phyloP scores from a whole-genome alignment of 2,888 invertebrate genomes.

The Gibbula magus region DNA sequence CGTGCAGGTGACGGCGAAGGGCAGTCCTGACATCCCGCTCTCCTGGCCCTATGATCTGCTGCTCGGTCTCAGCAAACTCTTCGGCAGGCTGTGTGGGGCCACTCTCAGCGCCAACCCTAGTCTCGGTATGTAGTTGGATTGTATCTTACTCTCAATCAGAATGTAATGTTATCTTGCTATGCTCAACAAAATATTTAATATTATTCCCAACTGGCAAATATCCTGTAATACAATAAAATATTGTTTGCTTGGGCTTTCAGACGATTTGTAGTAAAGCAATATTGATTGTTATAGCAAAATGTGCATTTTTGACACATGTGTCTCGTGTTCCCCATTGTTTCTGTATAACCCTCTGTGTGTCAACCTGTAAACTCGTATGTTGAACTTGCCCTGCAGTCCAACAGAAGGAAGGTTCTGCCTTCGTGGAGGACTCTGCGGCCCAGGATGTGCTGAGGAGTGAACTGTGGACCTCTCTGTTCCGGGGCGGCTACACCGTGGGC shows the following conservation, averaged over 20 bases:
- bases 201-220: no score
- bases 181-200: no score
- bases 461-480: conserved; percentile 72
- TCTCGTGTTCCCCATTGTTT: no score
- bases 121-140: conserved; percentile 27
- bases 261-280: no score
- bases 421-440: conserved; percentile 56
- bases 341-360: no score
- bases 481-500: conserved; percentile 71
- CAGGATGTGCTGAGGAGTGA: conserved; percentile 71
- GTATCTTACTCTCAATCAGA: no score
- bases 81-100: conserved; percentile 70
- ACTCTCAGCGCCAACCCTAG: conserved; percentile 66
- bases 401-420: neutral
- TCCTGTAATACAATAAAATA: no score
- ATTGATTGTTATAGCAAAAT: no score
- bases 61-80: conserved; percentile 66
- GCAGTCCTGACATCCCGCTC: conserved; percentile 69
- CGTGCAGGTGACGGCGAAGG: conserved; percentile 70
- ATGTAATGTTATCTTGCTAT: no score
- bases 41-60: conserved; percentile 73
- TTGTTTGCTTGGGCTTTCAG: no score
- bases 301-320: no score
- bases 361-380: no score
- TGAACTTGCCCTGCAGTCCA: neutral